Base-by-base conservation (phyloP, 2,797 vertebrate genomes). In the Poeciliopsis infans region DNA sequence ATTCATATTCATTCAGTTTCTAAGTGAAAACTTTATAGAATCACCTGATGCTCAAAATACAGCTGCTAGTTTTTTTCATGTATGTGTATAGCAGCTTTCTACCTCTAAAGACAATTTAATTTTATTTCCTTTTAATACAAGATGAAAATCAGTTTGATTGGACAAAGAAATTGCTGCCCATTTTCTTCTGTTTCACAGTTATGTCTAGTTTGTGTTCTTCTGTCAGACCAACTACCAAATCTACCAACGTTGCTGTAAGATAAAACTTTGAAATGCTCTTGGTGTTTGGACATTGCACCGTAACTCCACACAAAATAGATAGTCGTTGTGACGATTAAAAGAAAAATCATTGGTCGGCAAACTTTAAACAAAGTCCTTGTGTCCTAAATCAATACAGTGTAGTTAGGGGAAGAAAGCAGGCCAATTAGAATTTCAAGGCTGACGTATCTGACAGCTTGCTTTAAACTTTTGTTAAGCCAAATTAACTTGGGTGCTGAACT, bases 351-450 rank as follows among this genome's bases (percentile, higher is more conserved):
- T 72, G 55, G 74, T 81, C 75, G 75, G 75, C 7, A 5, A 78
- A 73, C 33, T 33, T 78, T 87, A 86, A 84, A 84, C 43, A 45
- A 82, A 86, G 82, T 78, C 89, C 87, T 84, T 3, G 82, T 82
- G 75, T 79, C 75, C 79, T 73, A 79, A 87, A 90, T 90, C 87
- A 88, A 86, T 88, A 78, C 81, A 75, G 70, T 84, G 80, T 71
- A 73, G 68, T 88, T 87, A 76, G 76, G 83, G 79, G 61, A 75
- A 66, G 72, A 70, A 83, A 85, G 86, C 55, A 79, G 77, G 12
- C 68, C 68, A 70, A 70, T 79, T 47, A 79, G 55, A 83, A 87
- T 73, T 70, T 68, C 70, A 77, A 81, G 77, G 83, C 64, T 85
- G 86, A 88, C 78, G 71, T 74, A 31, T 81, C 64, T 75, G 81